These are phyloP conservation scores for Yponomeuta sedellus DNA, from an alignment of 2,888 invertebrate species.

Conservation along the genomic window DNA sequence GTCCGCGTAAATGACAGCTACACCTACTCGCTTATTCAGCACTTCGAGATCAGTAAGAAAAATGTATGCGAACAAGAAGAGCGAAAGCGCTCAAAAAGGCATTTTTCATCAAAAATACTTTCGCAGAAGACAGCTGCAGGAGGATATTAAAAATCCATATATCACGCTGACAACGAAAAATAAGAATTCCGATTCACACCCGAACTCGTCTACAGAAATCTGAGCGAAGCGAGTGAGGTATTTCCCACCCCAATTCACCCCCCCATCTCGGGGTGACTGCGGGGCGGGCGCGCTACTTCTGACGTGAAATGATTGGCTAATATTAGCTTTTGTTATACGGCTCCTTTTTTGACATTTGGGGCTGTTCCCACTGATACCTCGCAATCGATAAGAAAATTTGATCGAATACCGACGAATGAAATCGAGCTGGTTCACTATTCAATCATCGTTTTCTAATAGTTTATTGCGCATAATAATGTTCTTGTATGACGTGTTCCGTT, in stretches of 20 bases:
- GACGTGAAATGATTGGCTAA: constrained; percentile 77
- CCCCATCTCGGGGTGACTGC: constrained; percentile 36
- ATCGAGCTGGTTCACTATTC: background rate
- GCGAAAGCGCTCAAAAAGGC: constrained; percentile 22
- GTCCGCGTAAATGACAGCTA: background rate
- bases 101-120: constrained; percentile 49
- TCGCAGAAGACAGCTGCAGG: constrained; percentile 53
- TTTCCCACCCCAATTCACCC: constrained; percentile 39
- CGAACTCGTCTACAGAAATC: constrained; percentile 64
- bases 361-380: constrained; percentile 31
- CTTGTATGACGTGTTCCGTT: background rate
- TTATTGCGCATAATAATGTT: background rate
- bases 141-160: constrained; percentile 72
- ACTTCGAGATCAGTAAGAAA: background rate
- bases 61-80: constrained; percentile 22
- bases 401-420: background rate
- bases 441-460: background rate
- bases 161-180: constrained; percentile 63
- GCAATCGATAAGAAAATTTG: background rate
- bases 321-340: constrained; percentile 74
- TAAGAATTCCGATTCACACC: constrained; percentile 70
- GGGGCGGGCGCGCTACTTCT: constrained; percentile 57
- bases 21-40: background rate
- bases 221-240: constrained; percentile 56
- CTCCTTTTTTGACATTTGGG: constrained; percentile 62